Percentiles rank a stretch among this genome's conserved stretches.
Conservation (phyloP, 2,888 invertebrate species). For the Plutella xylostella region DNA sequence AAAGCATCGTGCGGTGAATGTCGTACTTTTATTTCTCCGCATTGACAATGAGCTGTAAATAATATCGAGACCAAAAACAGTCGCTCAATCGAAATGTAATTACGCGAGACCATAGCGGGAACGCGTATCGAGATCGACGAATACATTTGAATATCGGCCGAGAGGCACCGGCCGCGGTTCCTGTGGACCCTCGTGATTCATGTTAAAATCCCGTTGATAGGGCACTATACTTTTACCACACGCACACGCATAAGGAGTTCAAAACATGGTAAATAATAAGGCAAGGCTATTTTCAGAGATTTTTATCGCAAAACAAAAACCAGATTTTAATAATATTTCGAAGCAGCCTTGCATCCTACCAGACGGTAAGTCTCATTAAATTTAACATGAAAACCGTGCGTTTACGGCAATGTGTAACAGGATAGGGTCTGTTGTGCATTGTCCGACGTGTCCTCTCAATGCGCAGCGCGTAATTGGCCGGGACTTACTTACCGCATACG, state of each 20-base stretch:
- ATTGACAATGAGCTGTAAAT: constrained; percentile 13
- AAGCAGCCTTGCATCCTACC: constrained; percentile 12
- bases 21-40: too few species aligned
- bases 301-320: constrained; percentile 1
- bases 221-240: too few species aligned
- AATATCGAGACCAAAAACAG: constrained; percentile 10
- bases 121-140: not conserved
- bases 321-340: constrained; percentile 1
- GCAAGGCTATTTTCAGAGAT: not conserved
- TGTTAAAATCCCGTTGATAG: too few species aligned
- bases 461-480: constrained; percentile 6
- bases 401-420: constrained; percentile 34
- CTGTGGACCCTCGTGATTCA: too few species aligned
- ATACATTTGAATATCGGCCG: not conserved
- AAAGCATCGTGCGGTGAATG: not conserved
- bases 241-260: too few species aligned
- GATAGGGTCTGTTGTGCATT: constrained; percentile 39
- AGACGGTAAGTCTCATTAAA: constrained; percentile 35
- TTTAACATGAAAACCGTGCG: constrained; percentile 32
- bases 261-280: too few species aligned
- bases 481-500: constrained; percentile 31
- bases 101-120: constrained; percentile 8
- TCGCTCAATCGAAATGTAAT: constrained; percentile 15
- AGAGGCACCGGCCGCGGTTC: too few species aligned
- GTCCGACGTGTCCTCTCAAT: constrained; percentile 26